Evolutionary conservation across 2,888 invertebrate species (phyloP), one percentile per base, ranked within the genome.

Genomic region (Spisula subtruncata): DNA sequence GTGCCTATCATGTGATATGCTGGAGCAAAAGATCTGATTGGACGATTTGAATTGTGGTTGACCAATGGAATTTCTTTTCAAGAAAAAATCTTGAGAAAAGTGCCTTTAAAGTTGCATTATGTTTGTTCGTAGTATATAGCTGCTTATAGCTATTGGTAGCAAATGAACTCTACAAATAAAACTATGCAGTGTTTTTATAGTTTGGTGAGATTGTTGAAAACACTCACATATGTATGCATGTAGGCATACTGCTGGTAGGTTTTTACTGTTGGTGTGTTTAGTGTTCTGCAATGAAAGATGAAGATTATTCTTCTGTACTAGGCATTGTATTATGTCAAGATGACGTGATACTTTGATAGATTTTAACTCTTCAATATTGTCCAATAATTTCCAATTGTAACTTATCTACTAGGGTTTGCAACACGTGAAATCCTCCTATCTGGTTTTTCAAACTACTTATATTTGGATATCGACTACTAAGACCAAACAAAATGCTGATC

Each of bases 1-100:
- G 75, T 75, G 75, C 75, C 75, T 75, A n/a, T 79, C 81, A 86
- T 81, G 86, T 83, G 83, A 83, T 75, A 56, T 79, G 35, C 86
- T 81, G 86, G 83, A 81, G 81, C 25, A 75, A 83, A 79, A 87
- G 83, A 88, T 90, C 86, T 86, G 90, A 86, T 86, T 88, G 88
- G 85, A 83, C 56, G 32, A 86, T 75, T 81, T 75, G 29, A 80
- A 83, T 81, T 81, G 80, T 71, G 51, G 83, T 71, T 83, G 86
- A 86, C 90, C 86, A 88, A 84, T 85, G 54, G 48, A 83, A 86
- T 86, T 75, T 16, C 18, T 35, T 35, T 75, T 75, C 18, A 16
- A 75, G n/a, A 60, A 60, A 35, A n/a, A 66, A 66, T 66, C 60
- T 75, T 60, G 16, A 16, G 25, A 75, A 75, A 75, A 18, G 75